These are phyloP conservation scores for Mesembrinibis cayennensis DNA, from an alignment of 2,113 vertebrate species.

Conservation along the genomic window DNA sequence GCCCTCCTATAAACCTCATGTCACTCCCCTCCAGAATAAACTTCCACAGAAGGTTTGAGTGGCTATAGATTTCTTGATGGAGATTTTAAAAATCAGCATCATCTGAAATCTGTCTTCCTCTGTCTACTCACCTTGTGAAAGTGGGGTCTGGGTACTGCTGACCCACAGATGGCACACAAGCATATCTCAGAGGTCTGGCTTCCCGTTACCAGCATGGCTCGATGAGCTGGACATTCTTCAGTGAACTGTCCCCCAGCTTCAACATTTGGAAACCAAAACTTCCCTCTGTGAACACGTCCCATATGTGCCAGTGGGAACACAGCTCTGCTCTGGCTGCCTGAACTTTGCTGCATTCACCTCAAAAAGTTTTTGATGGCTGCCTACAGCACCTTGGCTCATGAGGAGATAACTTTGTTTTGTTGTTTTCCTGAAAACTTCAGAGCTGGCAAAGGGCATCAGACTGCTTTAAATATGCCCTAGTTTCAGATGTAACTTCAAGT, in stretches of 20 bases:
- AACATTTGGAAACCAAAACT: neutral
- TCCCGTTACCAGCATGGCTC: accelerated
- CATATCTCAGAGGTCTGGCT: neutral
- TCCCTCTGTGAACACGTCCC: neutral
- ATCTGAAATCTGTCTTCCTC: neutral
- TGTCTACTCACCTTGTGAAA: accelerated
- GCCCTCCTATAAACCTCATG: neutral
- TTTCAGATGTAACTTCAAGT: neutral
- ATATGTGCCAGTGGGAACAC: accelerated
- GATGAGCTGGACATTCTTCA: neutral
- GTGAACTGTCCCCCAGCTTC: neutral
- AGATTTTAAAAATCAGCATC: neutral
- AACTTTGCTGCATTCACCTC: neutral
- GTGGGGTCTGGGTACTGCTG: neutral
- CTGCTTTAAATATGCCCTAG: neutral
- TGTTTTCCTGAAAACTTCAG: neutral
- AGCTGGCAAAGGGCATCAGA: neutral
- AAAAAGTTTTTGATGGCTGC: neutral
- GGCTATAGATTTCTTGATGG: neutral
- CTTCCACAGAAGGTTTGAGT: neutral
- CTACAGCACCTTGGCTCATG: neutral
- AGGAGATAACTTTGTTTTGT: neutral
- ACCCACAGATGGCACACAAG: neutral
- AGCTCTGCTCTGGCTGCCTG: neutral
- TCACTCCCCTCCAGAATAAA: neutral